These are phyloP conservation scores for Spilogale gracilis DNA, from an alignment of 2,113 vertebrate genomes.

Conservation along the genomic window DNA sequence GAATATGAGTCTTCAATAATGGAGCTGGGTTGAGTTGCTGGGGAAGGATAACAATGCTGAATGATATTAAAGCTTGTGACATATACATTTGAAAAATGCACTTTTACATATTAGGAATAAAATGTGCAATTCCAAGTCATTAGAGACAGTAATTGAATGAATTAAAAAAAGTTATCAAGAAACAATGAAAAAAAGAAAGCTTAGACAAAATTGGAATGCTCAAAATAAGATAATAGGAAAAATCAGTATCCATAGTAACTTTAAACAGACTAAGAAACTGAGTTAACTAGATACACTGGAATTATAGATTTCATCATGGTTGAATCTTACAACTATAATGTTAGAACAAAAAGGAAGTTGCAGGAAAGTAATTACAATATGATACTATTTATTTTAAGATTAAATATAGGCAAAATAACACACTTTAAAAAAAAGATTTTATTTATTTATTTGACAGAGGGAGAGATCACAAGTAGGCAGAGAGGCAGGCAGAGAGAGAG, in stretches of 20 bases:
- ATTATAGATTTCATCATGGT: neutral
- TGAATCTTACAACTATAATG: neutral
- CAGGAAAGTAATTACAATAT: neutral
- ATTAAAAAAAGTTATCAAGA: neutral
- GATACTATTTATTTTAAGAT: neutral
- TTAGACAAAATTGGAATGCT: neutral
- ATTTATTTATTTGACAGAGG: no score
- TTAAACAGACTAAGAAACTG: neutral
- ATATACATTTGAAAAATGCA: neutral
- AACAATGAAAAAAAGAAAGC: neutral
- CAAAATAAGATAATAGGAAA: neutral
- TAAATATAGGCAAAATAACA: slow-evolving; percentile 7
- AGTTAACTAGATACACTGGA: neutral
- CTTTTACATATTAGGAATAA: neutral
- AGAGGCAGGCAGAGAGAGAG: no score
- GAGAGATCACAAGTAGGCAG: no score
- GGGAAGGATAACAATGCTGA: neutral
- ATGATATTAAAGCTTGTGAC: neutral
- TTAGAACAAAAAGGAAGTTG: slow-evolving; percentile 29
- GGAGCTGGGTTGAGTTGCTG: neutral
- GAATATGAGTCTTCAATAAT: neutral
- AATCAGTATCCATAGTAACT: neutral
- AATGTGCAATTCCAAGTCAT: neutral
- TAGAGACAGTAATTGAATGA: neutral
- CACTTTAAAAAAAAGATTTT: neutral